Evolutionary conservation across 2,888 invertebrate genomes (phyloP).

Genomic region (Phragmatobia fuliginosa): DNA sequence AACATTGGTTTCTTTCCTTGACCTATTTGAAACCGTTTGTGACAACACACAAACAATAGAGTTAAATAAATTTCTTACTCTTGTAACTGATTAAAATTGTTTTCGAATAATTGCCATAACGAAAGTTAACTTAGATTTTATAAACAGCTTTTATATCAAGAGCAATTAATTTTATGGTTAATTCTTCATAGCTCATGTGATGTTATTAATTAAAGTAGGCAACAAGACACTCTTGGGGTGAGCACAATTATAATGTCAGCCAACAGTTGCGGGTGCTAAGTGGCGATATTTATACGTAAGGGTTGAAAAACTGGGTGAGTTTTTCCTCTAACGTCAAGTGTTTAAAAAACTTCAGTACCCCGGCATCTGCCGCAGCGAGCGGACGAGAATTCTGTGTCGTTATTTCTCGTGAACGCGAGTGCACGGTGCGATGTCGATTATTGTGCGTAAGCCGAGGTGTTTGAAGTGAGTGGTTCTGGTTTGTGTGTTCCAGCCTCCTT

Average conservation of each 20-base stretch:
- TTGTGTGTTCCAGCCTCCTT: neutral
- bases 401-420: slow-evolving; percentile 60
- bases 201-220: slow-evolving; percentile 1
- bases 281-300: slow-evolving; percentile 43
- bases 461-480: slow-evolving; percentile 62
- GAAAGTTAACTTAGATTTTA: neutral
- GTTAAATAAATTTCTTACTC: neutral
- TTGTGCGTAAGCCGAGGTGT: slow-evolving; percentile 64
- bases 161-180: neutral
- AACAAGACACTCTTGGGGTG: neutral
- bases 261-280: slow-evolving; percentile 52
- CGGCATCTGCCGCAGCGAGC: slow-evolving; percentile 70
- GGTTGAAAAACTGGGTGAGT: slow-evolving; percentile 52
- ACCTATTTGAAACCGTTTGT: neutral
- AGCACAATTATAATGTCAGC: neutral
- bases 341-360: slow-evolving; percentile 66
- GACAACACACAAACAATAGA: neutral
- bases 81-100: neutral
- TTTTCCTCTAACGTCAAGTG: slow-evolving; percentile 1
- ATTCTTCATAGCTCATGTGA: neutral
- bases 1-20: neutral
- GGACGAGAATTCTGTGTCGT: slow-evolving; percentile 54
- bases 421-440: slow-evolving; percentile 76
- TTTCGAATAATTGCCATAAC: neutral
- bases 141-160: neutral